These are phyloP conservation scores for Tanypteryx hageni DNA, from an alignment of 2,888 invertebrate species.

Conservation along the genomic window DNA sequence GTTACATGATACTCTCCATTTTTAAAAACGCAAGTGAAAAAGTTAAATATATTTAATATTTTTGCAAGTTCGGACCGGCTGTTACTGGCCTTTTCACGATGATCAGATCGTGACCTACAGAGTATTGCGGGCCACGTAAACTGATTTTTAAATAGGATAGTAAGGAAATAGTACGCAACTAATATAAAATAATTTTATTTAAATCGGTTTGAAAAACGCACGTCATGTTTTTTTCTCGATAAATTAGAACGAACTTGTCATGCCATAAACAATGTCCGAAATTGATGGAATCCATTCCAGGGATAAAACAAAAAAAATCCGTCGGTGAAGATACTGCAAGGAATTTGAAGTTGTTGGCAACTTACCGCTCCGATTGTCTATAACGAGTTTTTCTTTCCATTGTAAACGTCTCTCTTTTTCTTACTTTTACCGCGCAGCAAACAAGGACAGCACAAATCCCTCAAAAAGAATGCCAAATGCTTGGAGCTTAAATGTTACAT, in stretches of 20 bases:
- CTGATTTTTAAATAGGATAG: too few relatives aligned
- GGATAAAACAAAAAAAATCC: not conserved
- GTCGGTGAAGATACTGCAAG: not conserved
- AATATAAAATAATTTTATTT: too few relatives aligned
- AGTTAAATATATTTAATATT: too few relatives aligned
- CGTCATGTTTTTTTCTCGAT: not conserved
- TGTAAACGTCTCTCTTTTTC: not conserved
- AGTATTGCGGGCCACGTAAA: too few relatives aligned
- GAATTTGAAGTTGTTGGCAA: not conserved
- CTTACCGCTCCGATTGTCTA: not conserved
- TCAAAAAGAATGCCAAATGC: conserved; percentile 12
- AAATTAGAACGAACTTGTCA: not conserved
- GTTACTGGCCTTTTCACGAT: too few relatives aligned
- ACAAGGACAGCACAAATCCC: not conserved
- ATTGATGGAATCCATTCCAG: too few relatives aligned
- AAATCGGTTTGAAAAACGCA: not conserved
- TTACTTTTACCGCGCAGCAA: not conserved
- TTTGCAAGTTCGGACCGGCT: too few relatives aligned
- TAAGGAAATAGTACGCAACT: too few relatives aligned
- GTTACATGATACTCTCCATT: too few relatives aligned
- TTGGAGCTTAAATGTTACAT: not conserved
- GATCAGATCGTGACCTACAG: too few relatives aligned
- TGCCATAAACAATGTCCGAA: not conserved
- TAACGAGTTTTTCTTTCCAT: not conserved
- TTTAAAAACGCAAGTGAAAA: too few relatives aligned